Percentiles rank a stretch among this genome's conserved stretches.
Conservation (phyloP, 2,888 invertebrate genomes). For the Labia minor region DNA sequence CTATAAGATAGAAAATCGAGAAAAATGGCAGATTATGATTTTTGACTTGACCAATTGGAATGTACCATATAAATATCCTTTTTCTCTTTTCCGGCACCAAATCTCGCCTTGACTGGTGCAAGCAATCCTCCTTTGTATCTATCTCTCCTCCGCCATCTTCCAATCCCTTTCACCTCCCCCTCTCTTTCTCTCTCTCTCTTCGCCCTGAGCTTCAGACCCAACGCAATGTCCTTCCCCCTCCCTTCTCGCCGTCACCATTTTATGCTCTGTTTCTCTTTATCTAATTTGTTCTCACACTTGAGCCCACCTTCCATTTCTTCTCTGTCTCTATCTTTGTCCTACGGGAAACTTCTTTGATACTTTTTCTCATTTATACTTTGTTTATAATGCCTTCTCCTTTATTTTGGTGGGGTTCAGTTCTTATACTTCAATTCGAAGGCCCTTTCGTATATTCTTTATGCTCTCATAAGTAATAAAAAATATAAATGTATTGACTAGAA, state of each 20-base stretch:
- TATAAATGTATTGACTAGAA: background rate
- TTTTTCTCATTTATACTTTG: conserved; percentile 13
- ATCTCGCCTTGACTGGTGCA: background rate
- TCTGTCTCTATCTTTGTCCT: background rate
- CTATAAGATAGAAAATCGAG: too few relatives aligned
- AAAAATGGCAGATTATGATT: too few relatives aligned
- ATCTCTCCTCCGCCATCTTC: conserved; percentile 8
- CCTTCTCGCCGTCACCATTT: conserved; percentile 27
- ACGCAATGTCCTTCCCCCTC: conserved; percentile 32
- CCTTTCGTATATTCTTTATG: background rate
- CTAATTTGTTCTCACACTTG: conserved; percentile 24
- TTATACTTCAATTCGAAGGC: background rate
- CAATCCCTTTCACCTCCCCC: conserved; percentile 15
- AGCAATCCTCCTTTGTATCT: conserved; percentile 7
- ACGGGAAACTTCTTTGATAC: background rate
- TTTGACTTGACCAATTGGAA: conserved; percentile 21
- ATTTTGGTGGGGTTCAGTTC: background rate
- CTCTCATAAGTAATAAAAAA: background rate
- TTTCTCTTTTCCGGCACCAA: background rate
- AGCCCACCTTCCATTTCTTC: background rate
- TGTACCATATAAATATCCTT: background rate
- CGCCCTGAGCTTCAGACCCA: conserved; percentile 20
- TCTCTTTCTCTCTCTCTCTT: conserved; percentile 25
- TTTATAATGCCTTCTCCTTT: background rate
- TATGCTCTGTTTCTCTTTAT: conserved; percentile 13